Evolutionary conservation across 2,797 vertebrate genomes (phyloP).

Genomic region (Potorous gilbertii): DNA sequence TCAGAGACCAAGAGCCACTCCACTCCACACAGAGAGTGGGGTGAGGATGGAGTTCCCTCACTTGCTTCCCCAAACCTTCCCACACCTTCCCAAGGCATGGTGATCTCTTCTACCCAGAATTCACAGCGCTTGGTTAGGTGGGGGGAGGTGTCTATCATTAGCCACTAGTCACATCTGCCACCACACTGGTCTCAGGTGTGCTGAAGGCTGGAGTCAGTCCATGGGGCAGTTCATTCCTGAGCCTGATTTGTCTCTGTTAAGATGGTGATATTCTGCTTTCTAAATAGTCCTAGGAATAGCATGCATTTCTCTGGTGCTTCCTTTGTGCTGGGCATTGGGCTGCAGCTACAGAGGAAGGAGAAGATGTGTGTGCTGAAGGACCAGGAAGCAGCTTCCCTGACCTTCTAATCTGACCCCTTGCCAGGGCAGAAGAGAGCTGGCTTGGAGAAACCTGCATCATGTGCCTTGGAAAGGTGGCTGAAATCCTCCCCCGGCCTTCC

Average conservation of each 20-base stretch:
- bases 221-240: background rate
- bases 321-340: background rate
- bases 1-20: background rate
- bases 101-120: background rate
- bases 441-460: too few relatives aligned
- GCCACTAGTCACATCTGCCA: background rate
- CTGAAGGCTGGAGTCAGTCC: constrained; percentile 18
- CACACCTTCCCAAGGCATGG: background rate
- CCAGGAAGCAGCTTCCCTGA: background rate
- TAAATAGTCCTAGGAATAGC: background rate
- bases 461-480: too few relatives aligned
- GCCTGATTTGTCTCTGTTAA: background rate
- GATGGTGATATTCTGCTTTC: background rate
- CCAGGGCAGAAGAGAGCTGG: too few relatives aligned
- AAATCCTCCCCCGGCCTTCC: too few relatives aligned
- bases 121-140: background rate
- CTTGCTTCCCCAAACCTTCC: background rate
- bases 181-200: background rate
- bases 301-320: background rate
- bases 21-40: too few relatives aligned
- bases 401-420: too few relatives aligned
- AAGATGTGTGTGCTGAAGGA: background rate
- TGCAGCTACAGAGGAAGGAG: background rate
- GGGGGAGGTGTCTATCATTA: background rate
- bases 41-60: background rate